Base-by-base conservation (phyloP, 2,113 vertebrate genomes). In the Silurus meridionalis region DNA sequence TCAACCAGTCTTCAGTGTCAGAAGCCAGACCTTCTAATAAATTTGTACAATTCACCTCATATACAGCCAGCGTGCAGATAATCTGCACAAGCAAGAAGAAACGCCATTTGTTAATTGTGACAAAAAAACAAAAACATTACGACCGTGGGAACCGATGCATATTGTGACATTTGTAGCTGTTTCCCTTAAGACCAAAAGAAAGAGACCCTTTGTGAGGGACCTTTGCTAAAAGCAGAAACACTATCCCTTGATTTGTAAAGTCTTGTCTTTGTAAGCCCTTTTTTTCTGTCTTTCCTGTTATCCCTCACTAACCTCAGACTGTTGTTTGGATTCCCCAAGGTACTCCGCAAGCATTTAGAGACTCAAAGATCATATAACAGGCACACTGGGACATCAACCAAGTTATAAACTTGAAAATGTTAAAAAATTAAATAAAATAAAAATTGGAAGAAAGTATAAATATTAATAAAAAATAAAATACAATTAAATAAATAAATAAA, bases 11-110 rank as follows among this genome's bases (percentile, higher is more conserved):
- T 64, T 55, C 80, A 61, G 52, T 66, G 0, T 83, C 58, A 58
- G n/a, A n/a, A 37, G 4, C 5, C 60, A 86, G 91, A 63, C 46
- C 64, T 63, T 90, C 88, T 60, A 80, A 57, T 58, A 53, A 19
- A 25, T 83, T 89, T 84, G 61, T 87, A 88, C 86, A 87, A 72
- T 85, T 83, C 81, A 72, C 28, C 23, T 87, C 85, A 85, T 82
- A 3, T 83, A 84, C 87, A 64, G 53, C 87, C 50, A 90, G 8
- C 5, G 37, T 61, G 83, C 86, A 85, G 19, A 93, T 83, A 88
- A 91, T 83, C 94, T 94, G 75, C 77, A 37, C 58, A 89, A 77
- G 14, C 55, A 82, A 61, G 6, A 67, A 79, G 83, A 85, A 72
- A 64, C 19, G 23, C 52, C 6, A 17, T 11, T 58, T 50, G 4